phyloP scores from a whole-genome alignment of 2,797 vertebrate species.

The Adelosebastes latens region DNA sequence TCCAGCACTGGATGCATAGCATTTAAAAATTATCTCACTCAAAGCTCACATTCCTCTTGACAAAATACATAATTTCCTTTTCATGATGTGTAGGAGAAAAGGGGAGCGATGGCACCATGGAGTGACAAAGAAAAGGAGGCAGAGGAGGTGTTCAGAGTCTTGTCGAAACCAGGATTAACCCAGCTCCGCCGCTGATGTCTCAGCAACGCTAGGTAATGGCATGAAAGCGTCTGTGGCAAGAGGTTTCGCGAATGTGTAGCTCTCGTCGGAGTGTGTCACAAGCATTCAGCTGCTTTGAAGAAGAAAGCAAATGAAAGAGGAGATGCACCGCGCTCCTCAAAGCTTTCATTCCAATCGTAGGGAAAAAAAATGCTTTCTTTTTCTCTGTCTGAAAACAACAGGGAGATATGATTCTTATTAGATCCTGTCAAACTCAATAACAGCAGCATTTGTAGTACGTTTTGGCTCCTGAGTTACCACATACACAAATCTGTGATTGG shows the following conservation, averaged over 20 bases:
- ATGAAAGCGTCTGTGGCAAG: slow-evolving; percentile 40
- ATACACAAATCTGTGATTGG: not conserved
- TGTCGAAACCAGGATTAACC: slow-evolving; percentile 33
- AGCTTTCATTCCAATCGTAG: slow-evolving; percentile 30
- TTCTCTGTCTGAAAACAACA: slow-evolving; percentile 32
- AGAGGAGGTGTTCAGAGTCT: slow-evolving; percentile 19
- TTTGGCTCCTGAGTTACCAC: not conserved
- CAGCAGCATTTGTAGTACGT: not conserved
- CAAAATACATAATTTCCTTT: not conserved
- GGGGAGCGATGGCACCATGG: not conserved
- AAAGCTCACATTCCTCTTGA: not conserved
- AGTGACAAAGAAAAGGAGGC: not conserved
- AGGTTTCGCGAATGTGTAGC: slow-evolving; percentile 19
- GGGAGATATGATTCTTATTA: slow-evolving; percentile 41
- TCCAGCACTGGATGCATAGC: not conserved
- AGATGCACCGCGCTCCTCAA: slow-evolving; percentile 24
- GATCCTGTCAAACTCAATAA: slow-evolving; percentile 41
- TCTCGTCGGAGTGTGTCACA: slow-evolving; percentile 39
- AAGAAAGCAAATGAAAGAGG: slow-evolving; percentile 53
- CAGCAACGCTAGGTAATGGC: slow-evolving; percentile 25
- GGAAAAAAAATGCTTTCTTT: slow-evolving; percentile 1
- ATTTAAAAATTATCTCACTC: not conserved
- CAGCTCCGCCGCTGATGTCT: slow-evolving; percentile 10
- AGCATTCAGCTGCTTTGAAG: slow-evolving; percentile 55
- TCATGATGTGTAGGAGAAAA: not conserved